Percentiles rank a stretch among this genome's conserved stretches.
Conservation (phyloP, 2,113 vertebrate genomes). For the Otocyon megalotis region DNA sequence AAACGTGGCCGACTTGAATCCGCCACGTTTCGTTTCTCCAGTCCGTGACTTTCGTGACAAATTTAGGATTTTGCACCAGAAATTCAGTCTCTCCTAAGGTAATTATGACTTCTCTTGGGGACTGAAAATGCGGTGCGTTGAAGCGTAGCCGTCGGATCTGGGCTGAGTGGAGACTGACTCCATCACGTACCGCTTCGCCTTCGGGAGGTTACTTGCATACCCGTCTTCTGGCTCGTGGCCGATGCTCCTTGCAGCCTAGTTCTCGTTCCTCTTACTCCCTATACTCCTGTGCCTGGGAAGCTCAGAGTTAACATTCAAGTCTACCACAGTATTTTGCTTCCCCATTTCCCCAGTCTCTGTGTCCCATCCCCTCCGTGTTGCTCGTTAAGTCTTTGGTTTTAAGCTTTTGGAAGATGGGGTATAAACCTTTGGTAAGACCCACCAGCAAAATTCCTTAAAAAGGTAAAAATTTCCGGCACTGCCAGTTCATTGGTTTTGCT, state of each 20-base stretch:
- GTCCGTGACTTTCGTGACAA: not conserved
- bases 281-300: not conserved
- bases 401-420: not conserved
- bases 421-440: not conserved
- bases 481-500: not conserved
- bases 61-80: not conserved
- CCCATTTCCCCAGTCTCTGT: not conserved
- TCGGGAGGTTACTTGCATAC: not conserved
- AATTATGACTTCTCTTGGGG: not conserved
- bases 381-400: not conserved
- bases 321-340: not conserved
- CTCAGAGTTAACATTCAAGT: not conserved
- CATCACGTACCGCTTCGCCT: rapidly evolving
- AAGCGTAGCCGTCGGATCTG: not conserved
- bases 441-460: not conserved
- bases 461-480: not conserved
- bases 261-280: not conserved
- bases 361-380: not conserved
- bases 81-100: not conserved
- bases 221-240: rapidly evolving
- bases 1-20: not conserved
- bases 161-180: not conserved
- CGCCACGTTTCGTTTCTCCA: not conserved
- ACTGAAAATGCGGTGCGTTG: not conserved
- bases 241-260: too few relatives aligned